Evolutionary conservation across 2,888 invertebrate genomes (phyloP), one percentile per base, ranked within the genome.

Genomic region (Epsilonema sp.): DNA sequence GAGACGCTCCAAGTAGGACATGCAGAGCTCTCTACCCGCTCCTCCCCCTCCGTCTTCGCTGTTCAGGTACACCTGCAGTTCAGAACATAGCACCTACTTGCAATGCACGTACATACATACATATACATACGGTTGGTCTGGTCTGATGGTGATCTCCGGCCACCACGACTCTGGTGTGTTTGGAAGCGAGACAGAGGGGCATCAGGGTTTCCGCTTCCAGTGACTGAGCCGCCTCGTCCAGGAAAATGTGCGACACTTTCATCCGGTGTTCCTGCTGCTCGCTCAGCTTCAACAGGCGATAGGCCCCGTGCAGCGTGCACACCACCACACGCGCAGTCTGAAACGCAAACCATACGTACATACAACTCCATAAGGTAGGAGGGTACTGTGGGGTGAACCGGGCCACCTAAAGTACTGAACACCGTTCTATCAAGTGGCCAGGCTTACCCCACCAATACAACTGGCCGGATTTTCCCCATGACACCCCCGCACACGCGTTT

Each of bases 151-250:
- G 82, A 68, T 83, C 83, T 44, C 84, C 84, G 42, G 83, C 82
- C 39, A 84, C 66, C 1, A 83, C 80, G 48, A 84, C 74, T 39
- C 81, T 72, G 0, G 82, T 83, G 13, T 72, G 71, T 44, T 74
- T 73, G 51, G 75, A 77, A 2, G 82, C 81, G 48, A 82, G 62
- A 0, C 79, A 77, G 46, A 84, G 62, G 0, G 83, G 82, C 67
- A 80, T 80, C 16, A 83, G 75, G 1, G 80, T 80, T 65, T 83
- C 83, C 67, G 80, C 80, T 66, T 84, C 84, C 71, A 82, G 76
- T 0, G 82, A 81, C 63, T 84, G 83, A 0, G 83, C 83, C 0
- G 83, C 83, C 70, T 84, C 84, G 64, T 84, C 84, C 44, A 84
- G 70, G 48, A 84, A 73, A 52, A 84, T 80, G 65, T 84, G 83